Evolutionary conservation across 2,113 vertebrate species (phyloP).

Genomic region (Chaetodon trifascialis): DNA sequence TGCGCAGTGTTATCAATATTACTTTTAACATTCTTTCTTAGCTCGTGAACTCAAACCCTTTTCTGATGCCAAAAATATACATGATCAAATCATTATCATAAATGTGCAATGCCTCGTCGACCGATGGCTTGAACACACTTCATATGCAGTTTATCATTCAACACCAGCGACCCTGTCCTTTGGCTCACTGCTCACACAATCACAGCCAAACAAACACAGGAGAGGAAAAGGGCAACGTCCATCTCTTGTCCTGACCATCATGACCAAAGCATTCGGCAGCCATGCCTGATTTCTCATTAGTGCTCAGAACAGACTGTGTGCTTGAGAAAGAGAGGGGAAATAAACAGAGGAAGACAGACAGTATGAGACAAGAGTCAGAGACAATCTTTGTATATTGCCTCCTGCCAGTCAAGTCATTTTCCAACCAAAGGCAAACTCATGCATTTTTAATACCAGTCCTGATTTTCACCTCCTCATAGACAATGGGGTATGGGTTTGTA

Average conservation of each 20-base stretch:
- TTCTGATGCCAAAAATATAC: too few species aligned
- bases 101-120: too few species aligned
- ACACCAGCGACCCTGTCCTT: conserved; percentile 30
- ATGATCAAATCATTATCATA: too few species aligned
- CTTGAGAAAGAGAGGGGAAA: conserved; percentile 4
- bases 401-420: conserved; percentile 35
- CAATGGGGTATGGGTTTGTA: neutral
- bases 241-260: conserved; percentile 51
- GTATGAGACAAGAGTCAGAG: neutral
- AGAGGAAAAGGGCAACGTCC: conserved; percentile 59
- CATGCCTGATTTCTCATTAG: conserved; percentile 47
- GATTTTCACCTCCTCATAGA: conserved; percentile 18
- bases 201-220: conserved; percentile 43
- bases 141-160: conserved; percentile 20
- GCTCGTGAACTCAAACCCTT: too few species aligned
- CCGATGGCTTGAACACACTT: neutral
- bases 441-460: conserved; percentile 2
- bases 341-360: neutral
- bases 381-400: conserved; percentile 3
- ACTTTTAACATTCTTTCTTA: too few species aligned
- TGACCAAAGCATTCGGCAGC: conserved; percentile 33
- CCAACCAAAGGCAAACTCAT: conserved; percentile 23
- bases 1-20: too few species aligned
- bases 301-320: conserved; percentile 22
- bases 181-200: conserved; percentile 47